Evolutionary conservation across 2,888 invertebrate genomes (phyloP), one percentile per base, ranked within the genome.

Genomic region (Machimus atricapillus): DNA sequence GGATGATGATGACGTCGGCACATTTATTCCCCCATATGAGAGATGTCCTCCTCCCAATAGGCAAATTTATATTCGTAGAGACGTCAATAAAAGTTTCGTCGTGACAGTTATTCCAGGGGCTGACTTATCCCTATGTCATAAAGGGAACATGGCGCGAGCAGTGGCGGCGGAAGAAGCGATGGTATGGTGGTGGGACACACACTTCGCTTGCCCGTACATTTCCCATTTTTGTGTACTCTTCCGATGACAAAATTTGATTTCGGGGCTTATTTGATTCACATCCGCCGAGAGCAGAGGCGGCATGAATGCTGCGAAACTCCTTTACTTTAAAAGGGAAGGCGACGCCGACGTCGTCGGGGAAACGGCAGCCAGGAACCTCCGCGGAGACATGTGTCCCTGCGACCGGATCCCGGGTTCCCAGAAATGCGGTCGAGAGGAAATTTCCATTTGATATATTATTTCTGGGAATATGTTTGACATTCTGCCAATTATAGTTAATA

Each of bases 391-490:
- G n/a, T 27, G 66, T 66, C 66, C 66, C 66, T 2, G 27, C 66
- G 66, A 66, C 66, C 27, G 66, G 52, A n/a, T 66, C 12, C 23
- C 27, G 27, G 66, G 9, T 19, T 78, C 43, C 19, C 40, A 23
- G 78, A 78, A 40, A 78, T 43, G 40, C 78, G 78, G 78, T 78
- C 78, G 78, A 78, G 40, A 43, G 46, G 43, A 78, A 78, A 78
- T 78, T 78, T 78, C 78, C 43, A 78, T 78, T 78, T 78, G 78
- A 78, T 78, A 78, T 78, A 78, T 78, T 78, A 78, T 78, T 78
- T 78, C 78, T 78, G 78, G 78, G 78, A 78, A 43, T 78, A 78
- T 78, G 78, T 78, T 78, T 78, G 78, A 78, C 78, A 78, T 78
- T 78, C 43, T 78, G 40, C 78, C 78, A 78, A 78, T 78, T 78